These are phyloP conservation scores for Petrolisthes manimaculis DNA, from an alignment of 2,888 invertebrate genomes.

Conservation along the genomic window DNA sequence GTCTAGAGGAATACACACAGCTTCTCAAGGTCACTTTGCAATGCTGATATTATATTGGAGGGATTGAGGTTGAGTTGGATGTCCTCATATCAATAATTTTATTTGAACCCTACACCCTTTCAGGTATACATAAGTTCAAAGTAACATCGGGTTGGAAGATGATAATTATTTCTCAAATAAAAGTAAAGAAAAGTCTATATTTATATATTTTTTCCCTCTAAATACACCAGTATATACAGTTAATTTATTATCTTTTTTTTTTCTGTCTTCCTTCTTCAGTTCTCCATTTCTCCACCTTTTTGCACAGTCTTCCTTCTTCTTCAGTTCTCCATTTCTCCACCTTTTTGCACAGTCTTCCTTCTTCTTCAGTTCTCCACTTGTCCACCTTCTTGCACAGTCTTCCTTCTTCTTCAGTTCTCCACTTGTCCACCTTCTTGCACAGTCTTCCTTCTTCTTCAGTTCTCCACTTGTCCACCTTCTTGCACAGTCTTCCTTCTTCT, in stretches of 20 bases:
- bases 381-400: not conserved
- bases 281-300: not conserved
- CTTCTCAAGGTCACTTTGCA: too few relatives aligned
- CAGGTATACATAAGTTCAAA: too few relatives aligned
- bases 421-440: not conserved
- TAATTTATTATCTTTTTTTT: not conserved
- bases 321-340: too few relatives aligned
- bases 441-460: not conserved
- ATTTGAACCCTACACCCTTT: too few relatives aligned
- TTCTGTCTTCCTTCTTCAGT: not conserved
- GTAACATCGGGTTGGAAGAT: not conserved
- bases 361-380: too few relatives aligned
- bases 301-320: not conserved
- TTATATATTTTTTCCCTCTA: not conserved
- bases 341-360: not conserved
- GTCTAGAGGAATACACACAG: not conserved
- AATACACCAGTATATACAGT: not conserved
- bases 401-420: not conserved
- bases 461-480: too few relatives aligned
- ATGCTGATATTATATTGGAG: too few relatives aligned
- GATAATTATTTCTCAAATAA: not conserved
- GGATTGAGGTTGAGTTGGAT: too few relatives aligned
- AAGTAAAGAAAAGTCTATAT: not conserved
- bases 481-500: not conserved
- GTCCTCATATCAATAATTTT: too few relatives aligned